Evolutionary conservation across 1,140 invertebrate genomes (phyloP).

Genomic region (Bicyclus anynana): DNA sequence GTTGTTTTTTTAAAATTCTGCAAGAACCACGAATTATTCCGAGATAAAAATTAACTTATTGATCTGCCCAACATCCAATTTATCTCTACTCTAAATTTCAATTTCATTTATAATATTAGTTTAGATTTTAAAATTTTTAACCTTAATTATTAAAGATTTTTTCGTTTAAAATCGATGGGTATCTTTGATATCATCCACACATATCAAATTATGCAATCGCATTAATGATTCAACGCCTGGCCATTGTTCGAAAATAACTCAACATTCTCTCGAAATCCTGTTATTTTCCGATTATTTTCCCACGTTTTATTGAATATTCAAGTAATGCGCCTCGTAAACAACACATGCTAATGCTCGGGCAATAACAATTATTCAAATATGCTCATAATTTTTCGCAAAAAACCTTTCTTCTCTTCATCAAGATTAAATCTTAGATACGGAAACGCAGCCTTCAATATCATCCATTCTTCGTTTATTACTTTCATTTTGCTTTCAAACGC

Average conservation of each 20-base stretch:
- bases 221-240: constrained; percentile 19
- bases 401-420: constrained; percentile 4
- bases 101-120: too few relatives aligned
- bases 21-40: too few relatives aligned
- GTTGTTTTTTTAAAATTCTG: too few relatives aligned
- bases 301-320: constrained; percentile 43
- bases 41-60: too few relatives aligned
- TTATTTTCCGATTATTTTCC: constrained; percentile 53
- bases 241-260: constrained; percentile 24
- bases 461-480: neutral
- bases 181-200: neutral
- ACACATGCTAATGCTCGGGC: constrained; percentile 3
- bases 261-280: constrained; percentile 29
- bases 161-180: too few relatives aligned
- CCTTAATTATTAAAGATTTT: too few relatives aligned
- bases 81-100: too few relatives aligned
- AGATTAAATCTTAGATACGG: neutral
- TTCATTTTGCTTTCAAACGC: too few relatives aligned
- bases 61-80: too few relatives aligned
- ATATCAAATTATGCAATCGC: constrained; percentile 18
- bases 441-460: neutral
- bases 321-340: constrained; percentile 28
- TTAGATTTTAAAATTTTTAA: too few relatives aligned
- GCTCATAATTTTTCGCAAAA: constrained; percentile 25
- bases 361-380: constrained; percentile 52